A percentile compares a stretch with the other conserved stretches of the same genome.
These are phyloP conservation scores for Protosalanx chinensis DNA, from an alignment of 2,797 vertebrate species.

Conservation along the genomic window DNA sequence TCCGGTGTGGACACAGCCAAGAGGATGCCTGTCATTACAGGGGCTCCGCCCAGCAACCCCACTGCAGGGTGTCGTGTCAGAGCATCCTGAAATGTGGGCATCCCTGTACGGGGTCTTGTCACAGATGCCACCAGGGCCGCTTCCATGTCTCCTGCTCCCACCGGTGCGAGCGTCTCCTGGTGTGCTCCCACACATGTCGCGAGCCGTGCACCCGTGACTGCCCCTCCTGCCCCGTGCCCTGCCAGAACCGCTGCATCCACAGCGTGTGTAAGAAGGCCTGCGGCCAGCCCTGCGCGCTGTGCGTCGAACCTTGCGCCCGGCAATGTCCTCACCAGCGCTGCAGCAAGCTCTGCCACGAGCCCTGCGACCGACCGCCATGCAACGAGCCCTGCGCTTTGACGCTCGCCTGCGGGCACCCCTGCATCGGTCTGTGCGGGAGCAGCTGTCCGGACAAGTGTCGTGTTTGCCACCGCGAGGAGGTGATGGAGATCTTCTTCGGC, in stretches of 20 bases:
- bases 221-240: slow-evolving; percentile 77
- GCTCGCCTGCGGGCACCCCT: slow-evolving; percentile 82
- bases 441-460: slow-evolving; percentile 87
- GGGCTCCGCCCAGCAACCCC: slow-evolving; percentile 6
- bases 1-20: slow-evolving; percentile 82
- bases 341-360: slow-evolving; percentile 83
- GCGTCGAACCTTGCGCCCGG: slow-evolving; percentile 84
- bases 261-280: slow-evolving; percentile 82
- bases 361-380: slow-evolving; percentile 85
- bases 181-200: slow-evolving; percentile 85
- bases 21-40: slow-evolving; percentile 68
- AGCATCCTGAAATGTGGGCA: slow-evolving; percentile 79
- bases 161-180: slow-evolving; percentile 72
- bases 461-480: slow-evolving; percentile 78
- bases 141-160: slow-evolving; percentile 76
- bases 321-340: slow-evolving; percentile 82
- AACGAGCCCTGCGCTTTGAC: slow-evolving; percentile 71
- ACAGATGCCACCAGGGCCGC: slow-evolving; percentile 79
- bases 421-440: slow-evolving; percentile 89
- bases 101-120: slow-evolving; percentile 77
- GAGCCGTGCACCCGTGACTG: slow-evolving; percentile 81
- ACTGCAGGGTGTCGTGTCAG: slow-evolving; percentile 71
- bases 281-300: slow-evolving; percentile 79
- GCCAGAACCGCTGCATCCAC: slow-evolving; percentile 87
- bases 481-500: slow-evolving; percentile 89